Evolutionary conservation across 1,140 invertebrate species (phyloP).

Genomic region (Micrasema longulum): DNA sequence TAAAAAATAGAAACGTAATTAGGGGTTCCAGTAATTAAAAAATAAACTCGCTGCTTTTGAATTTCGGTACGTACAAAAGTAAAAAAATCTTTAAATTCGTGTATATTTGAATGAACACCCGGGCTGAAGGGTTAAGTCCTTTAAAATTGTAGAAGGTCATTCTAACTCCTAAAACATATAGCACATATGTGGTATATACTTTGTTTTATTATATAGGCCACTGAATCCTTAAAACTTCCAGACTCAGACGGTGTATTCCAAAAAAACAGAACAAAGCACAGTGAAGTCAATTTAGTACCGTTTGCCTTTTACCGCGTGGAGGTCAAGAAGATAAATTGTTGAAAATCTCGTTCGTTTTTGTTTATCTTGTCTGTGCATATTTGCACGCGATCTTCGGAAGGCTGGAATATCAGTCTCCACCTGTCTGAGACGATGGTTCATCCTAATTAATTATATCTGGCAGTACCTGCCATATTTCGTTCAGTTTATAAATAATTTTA

Average conservation of each 20-base stretch:
- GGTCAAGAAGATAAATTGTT: conserved; percentile 6
- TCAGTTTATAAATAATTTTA: too few relatives aligned
- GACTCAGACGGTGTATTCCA: not conserved
- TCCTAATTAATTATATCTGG: not conserved
- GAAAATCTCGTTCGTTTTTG: not conserved
- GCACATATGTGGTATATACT: too few relatives aligned
- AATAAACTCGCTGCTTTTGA: too few relatives aligned
- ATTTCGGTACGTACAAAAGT: too few relatives aligned
- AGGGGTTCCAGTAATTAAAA: too few relatives aligned
- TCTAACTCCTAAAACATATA: too few relatives aligned
- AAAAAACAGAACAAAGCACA: conserved; percentile 1
- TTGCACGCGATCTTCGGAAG: conserved; percentile 32
- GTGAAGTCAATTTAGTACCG: not conserved
- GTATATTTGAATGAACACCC: too few relatives aligned
- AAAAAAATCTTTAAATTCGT: too few relatives aligned
- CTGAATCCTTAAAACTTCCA: not conserved
- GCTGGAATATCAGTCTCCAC: not conserved
- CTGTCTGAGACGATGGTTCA: not conserved
- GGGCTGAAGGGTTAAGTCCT: too few relatives aligned
- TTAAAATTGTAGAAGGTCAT: too few relatives aligned
- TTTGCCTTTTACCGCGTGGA: conserved; percentile 23
- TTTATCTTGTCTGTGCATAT: conserved; percentile 37
- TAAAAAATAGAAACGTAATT: too few relatives aligned
- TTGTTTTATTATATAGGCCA: too few relatives aligned
- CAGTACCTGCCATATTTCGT: not conserved